phyloP scores from a whole-genome alignment of 2,888 invertebrate genomes.

The Thysanoteuthis rhombus region DNA sequence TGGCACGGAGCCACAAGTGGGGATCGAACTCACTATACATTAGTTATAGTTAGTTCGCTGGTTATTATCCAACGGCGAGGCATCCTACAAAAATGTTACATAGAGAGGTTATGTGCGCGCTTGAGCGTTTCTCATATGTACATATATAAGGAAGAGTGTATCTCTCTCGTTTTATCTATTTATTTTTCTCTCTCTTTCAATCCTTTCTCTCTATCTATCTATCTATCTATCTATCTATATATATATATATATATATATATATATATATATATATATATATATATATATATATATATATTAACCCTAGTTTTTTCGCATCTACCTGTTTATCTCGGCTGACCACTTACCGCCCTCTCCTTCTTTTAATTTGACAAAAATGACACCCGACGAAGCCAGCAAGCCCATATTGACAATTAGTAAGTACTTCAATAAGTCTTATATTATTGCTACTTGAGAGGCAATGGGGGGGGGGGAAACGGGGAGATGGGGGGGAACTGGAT shows the following conservation, averaged over 20 bases:
- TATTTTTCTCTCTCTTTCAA: not conserved
- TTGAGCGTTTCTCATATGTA: not conserved
- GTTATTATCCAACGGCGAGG: too few relatives aligned
- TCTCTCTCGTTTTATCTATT: not conserved
- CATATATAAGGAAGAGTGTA: not conserved
- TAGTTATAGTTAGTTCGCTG: too few relatives aligned
- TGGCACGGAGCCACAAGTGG: too few relatives aligned
- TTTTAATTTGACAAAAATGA: not conserved
- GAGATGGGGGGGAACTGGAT: not conserved
- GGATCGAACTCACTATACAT: too few relatives aligned
- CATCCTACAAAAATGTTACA: too few relatives aligned
- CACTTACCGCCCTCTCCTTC: not conserved
- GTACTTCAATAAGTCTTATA: conserved; percentile 12
- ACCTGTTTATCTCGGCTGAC: not conserved
- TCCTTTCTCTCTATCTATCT: not conserved
- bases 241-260: not conserved
- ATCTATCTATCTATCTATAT: not conserved
- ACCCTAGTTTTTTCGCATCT: not conserved
- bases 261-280: not conserved
- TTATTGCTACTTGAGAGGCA: not conserved
- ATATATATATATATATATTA: not conserved
- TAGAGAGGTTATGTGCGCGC: not conserved
- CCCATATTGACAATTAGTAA: not conserved
- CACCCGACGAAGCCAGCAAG: not conserved
- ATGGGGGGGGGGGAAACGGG: not conserved